These are phyloP conservation scores for Lutjanus campechanus DNA, from an alignment of 2,797 vertebrate genomes.

Conservation along the genomic window DNA sequence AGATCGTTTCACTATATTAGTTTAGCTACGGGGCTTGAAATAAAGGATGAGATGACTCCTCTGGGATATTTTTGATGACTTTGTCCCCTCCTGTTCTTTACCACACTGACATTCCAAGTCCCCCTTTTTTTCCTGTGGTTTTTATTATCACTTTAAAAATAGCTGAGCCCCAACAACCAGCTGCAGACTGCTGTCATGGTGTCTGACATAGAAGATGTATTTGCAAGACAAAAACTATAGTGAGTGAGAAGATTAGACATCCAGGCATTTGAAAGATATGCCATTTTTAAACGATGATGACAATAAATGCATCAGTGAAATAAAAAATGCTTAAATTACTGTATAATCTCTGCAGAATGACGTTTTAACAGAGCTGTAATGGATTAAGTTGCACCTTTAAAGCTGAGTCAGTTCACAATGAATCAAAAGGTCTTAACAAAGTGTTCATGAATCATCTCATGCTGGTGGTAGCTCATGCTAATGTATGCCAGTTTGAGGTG, in stretches of 20 bases:
- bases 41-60: constrained; percentile 64
- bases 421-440: constrained; percentile 4
- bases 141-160: constrained; percentile 62
- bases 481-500: constrained; percentile 13
- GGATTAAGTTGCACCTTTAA: background rate
- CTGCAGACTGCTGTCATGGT: constrained; percentile 13
- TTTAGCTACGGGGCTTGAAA: constrained; percentile 67
- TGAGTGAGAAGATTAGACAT: too few species aligned
- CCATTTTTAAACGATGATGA: background rate
- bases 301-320: background rate
- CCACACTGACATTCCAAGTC: constrained; percentile 44
- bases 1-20: constrained; percentile 65
- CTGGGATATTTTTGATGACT: constrained; percentile 71
- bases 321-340: background rate
- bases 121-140: constrained; percentile 34
- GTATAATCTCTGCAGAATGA: background rate
- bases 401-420: constrained; percentile 9
- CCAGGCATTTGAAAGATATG: background rate
- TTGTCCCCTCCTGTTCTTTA: constrained; percentile 62
- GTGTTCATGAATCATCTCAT: background rate
- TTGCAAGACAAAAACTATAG: background rate
- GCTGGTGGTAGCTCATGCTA: background rate
- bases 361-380: constrained; percentile 13
- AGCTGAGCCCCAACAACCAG: constrained; percentile 25
- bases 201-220: constrained; percentile 15